A percentile compares a stretch with the other conserved stretches of the same genome.
These are phyloP conservation scores for Drosophila putrida DNA, from an alignment of 2,888 invertebrate species.

Conservation along the genomic window DNA sequence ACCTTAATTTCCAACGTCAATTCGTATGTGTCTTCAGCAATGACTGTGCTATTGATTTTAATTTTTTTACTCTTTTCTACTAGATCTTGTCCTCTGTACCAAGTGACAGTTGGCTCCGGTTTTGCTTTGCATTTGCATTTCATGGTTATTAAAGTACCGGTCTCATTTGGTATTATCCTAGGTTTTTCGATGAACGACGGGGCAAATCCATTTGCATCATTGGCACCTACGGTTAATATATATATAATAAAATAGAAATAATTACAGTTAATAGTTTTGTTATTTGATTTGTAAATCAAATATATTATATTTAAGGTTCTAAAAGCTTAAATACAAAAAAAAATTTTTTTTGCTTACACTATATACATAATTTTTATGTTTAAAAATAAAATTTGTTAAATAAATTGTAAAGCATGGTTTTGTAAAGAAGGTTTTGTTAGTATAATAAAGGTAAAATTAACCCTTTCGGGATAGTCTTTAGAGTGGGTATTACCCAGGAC, in stretches of 20 bases:
- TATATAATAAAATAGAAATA: too few species aligned
- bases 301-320: too few species aligned
- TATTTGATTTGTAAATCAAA: too few species aligned
- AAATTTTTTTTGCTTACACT: too few species aligned
- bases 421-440: not conserved
- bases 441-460: too few species aligned
- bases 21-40: slow-evolving; percentile 95
- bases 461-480: too few species aligned
- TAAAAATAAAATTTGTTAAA: not conserved
- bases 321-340: too few species aligned
- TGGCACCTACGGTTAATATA: slow-evolving; percentile 89
- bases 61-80: slow-evolving; percentile 94
- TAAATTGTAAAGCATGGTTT: slow-evolving; percentile 3
- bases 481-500: too few species aligned
- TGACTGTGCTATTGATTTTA: slow-evolving; percentile 90
- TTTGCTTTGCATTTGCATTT: slow-evolving; percentile 98
- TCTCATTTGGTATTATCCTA: slow-evolving; percentile 99
- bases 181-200: slow-evolving; percentile 99
- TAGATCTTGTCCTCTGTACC: slow-evolving; percentile 96
- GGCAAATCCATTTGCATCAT: slow-evolving; percentile 95
- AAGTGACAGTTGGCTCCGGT: slow-evolving; percentile 97
- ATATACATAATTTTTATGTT: too few species aligned
- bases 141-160: slow-evolving; percentile 98
- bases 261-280: too few species aligned
- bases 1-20: slow-evolving; percentile 92